Conservation (phyloP, 2,888 invertebrate species). For the Drosophila anceps region DNA sequence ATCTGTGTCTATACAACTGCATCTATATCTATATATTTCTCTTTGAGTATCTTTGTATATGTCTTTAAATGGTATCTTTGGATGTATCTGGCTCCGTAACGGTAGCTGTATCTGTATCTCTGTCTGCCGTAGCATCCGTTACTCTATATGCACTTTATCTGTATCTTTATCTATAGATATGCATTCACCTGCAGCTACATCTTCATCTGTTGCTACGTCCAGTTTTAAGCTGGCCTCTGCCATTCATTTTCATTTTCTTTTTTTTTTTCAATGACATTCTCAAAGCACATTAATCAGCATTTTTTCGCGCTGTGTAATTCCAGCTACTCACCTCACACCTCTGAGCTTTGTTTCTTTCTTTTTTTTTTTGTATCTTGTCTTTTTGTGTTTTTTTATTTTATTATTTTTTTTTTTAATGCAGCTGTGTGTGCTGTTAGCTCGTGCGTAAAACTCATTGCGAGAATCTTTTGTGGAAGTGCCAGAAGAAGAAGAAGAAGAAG, state of each 20-base stretch:
- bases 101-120: not conserved
- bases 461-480: slow-evolving; percentile 36
- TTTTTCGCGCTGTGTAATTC: slow-evolving; percentile 4
- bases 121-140: not conserved
- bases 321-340: slow-evolving; percentile 1
- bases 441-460: slow-evolving; percentile 53
- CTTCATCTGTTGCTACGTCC: not conserved
- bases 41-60: not conserved
- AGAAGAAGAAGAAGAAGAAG: not conserved
- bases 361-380: slow-evolving; percentile 1
- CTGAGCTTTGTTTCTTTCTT: not conserved
- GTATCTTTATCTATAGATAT: not conserved
- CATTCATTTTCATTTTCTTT: not conserved
- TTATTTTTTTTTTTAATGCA: not conserved
- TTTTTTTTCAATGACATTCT: not conserved
- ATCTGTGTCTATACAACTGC: no score
- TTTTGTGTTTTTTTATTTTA: not conserved
- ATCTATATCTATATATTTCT: no score
- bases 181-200: not conserved
- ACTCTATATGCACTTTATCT: not conserved
- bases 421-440: slow-evolving; percentile 36
- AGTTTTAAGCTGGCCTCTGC: not conserved
- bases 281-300: not conserved
- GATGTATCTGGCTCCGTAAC: no score
- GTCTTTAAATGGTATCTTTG: no score